Conservation (phyloP, 1,140 invertebrate genomes). For the Parasteatoda tepidariorum region DNA sequence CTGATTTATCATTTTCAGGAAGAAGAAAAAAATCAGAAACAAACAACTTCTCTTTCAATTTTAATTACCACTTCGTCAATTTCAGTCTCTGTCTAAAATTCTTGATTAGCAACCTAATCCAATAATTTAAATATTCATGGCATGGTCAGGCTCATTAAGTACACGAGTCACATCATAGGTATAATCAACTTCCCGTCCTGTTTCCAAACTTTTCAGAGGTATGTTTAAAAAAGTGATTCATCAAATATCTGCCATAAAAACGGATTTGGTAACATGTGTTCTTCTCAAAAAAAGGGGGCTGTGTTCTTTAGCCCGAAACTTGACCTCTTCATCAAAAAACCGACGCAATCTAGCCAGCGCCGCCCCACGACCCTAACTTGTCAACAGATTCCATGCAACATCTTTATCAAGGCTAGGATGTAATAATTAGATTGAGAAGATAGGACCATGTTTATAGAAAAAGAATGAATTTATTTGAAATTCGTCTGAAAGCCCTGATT, state of each 20-base stretch:
- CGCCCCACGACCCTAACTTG: neutral
- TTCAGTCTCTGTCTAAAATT: no score
- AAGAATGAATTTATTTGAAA: neutral
- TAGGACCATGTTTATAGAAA: neutral
- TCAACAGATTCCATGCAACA: constrained; percentile 2
- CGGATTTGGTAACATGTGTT: neutral
- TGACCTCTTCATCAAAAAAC: constrained; percentile 43
- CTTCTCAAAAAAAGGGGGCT: neutral
- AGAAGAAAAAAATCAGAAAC: no score
- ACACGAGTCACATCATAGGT: neutral
- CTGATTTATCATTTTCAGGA: no score
- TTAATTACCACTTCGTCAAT: no score
- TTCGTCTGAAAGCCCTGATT: no score
- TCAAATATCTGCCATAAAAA: constrained; percentile 22
- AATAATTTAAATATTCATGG: neutral
- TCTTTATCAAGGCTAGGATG: constrained; percentile 21
- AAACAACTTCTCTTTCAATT: no score
- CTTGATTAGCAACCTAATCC: no score
- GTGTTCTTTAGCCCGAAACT: neutral
- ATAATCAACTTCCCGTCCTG: neutral
- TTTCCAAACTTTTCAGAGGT: neutral
- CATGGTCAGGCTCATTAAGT: neutral
- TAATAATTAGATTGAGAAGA: constrained; percentile 13
- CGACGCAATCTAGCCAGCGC: neutral
- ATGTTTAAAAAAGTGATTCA: constrained; percentile 17